A percentile compares a stretch with the other conserved stretches of the same genome.
These are phyloP conservation scores for Onychomys arenicola DNA, from an alignment of 2,797 vertebrate species.

Conservation along the genomic window DNA sequence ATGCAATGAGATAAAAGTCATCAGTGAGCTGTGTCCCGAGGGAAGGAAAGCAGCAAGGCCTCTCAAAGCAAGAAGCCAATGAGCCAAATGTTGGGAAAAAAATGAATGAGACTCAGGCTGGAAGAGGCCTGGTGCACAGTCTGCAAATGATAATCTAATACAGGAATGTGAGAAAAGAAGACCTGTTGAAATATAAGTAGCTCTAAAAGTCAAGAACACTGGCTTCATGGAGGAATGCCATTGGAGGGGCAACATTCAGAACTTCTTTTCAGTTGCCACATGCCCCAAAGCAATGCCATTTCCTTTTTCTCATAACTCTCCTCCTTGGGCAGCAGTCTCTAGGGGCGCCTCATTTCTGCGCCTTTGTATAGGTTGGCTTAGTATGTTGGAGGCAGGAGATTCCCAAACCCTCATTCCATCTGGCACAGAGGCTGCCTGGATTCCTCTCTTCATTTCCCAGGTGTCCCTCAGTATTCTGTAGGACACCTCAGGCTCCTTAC, in stretches of 20 bases:
- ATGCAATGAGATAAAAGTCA: not conserved
- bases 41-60: not conserved
- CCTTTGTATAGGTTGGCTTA: not conserved
- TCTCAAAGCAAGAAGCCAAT: not conserved
- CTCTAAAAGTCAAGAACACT: not conserved
- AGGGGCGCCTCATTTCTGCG: not conserved
- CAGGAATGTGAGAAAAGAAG: not conserved
- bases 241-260: not conserved
- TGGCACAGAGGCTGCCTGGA: not conserved
- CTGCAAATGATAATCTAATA: not conserved
- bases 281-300: not conserved
- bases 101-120: not conserved
- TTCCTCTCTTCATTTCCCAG: not conserved
- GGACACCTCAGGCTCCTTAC: not conserved
- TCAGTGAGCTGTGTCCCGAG: not conserved
- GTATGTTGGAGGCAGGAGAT: too few relatives aligned
- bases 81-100: not conserved
- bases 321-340: not conserved
- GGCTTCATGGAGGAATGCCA: too few relatives aligned
- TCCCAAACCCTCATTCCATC: not conserved
- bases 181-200: not conserved
- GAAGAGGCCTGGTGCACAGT: not conserved
- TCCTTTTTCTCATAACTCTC: not conserved
- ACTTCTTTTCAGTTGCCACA: not conserved
- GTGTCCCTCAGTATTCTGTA: not conserved